A percentile compares a stretch with the other conserved stretches of the same genome.
Evolutionary conservation across 2,888 invertebrate species (phyloP).

Genomic region (Dynastes hyllus): DNA sequence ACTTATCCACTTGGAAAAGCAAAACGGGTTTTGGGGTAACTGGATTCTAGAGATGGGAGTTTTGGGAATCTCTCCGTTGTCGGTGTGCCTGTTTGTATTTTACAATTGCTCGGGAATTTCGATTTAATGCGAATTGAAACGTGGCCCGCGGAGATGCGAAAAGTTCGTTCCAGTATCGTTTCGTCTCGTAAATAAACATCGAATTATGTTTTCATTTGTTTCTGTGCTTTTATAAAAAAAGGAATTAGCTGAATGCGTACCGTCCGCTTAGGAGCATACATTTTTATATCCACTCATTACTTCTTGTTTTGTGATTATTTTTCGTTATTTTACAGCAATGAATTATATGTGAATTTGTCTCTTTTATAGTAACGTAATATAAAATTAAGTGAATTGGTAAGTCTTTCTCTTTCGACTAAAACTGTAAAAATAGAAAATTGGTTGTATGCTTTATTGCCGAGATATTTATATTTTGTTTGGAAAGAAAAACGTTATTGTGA

Average conservation of each 20-base stretch:
- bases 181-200: slow-evolving; percentile 32
- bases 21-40: slow-evolving; percentile 12
- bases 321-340: too few species aligned
- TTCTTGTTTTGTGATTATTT: too few species aligned
- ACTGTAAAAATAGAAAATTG: too few species aligned
- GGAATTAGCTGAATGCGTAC: neutral
- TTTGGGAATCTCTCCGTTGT: neutral
- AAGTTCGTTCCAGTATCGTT: neutral
- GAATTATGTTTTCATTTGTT: slow-evolving; percentile 44
- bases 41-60: slow-evolving; percentile 5
- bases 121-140: slow-evolving; percentile 20
- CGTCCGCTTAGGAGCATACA: neutral
- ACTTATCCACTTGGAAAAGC: slow-evolving; percentile 29
- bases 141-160: neutral
- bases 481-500: too few species aligned
- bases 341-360: too few species aligned
- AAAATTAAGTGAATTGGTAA: too few species aligned
- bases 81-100: slow-evolving; percentile 24
- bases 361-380: too few species aligned
- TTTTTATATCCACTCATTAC: neutral
- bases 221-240: neutral
- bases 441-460: too few species aligned
- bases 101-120: slow-evolving; percentile 21
- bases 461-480: too few species aligned
- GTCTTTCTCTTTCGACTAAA: too few species aligned